phyloP scores from a whole-genome alignment of 2,888 invertebrate genomes.

The Ypsolopha sequella region DNA sequence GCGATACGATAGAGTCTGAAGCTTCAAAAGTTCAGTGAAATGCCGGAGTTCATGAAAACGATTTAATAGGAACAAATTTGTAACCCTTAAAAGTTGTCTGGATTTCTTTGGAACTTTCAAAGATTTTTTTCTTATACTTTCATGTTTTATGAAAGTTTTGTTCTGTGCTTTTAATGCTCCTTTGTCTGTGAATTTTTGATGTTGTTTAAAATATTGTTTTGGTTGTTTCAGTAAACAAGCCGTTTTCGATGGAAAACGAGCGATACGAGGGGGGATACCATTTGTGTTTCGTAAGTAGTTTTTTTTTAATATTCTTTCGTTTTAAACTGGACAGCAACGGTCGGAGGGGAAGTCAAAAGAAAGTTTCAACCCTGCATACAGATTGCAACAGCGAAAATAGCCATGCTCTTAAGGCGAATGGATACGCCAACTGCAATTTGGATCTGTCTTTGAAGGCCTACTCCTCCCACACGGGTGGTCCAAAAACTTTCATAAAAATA shows the following conservation, averaged over 20 bases:
- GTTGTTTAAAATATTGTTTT: conserved; percentile 8
- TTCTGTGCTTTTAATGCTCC: background rate
- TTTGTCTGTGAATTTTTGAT: conserved; percentile 6
- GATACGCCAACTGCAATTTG: too few relatives aligned
- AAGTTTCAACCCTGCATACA: too few relatives aligned
- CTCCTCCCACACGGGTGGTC: too few relatives aligned
- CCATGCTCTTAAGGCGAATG: too few relatives aligned
- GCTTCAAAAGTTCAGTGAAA: background rate
- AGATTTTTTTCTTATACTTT: background rate
- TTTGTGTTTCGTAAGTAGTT: conserved; percentile 98
- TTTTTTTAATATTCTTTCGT: conserved; percentile 2
- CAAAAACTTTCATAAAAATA: too few relatives aligned
- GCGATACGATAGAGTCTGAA: background rate
- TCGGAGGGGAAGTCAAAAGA: too few relatives aligned
- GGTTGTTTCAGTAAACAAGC: conserved; percentile 87
- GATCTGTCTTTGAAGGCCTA: too few relatives aligned
- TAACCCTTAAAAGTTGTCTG: background rate
- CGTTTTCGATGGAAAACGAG: conserved; percentile 95
- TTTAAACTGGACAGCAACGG: too few relatives aligned
- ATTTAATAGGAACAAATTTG: background rate
- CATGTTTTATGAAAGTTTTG: background rate
- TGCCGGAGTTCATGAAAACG: background rate
- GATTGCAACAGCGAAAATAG: too few relatives aligned
- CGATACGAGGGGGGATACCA: conserved; percentile 96
- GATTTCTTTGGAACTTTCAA: background rate